Percentiles rank a stretch among this genome's conserved stretches.
Evolutionary conservation across 2,113 vertebrate species (phyloP).

Genomic region (Oryctolagus cuniculus): mOryCun1.1 NC_091439.1:71450501-71451000

Average conservation of each 20-base stretch:
- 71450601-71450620: neutral
- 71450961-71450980: neutral
- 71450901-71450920: neutral
- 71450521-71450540: too few species aligned
- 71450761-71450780: neutral
- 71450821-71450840: neutral
- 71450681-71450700: neutral
- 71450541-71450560: neutral
- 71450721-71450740: neutral
- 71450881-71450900: neutral
- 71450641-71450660: neutral
- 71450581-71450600: neutral
- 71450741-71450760: neutral
- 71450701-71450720: neutral
- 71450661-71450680: neutral
- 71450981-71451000: neutral
- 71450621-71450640: neutral
- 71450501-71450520: too few species aligned
- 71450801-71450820: neutral
- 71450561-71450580: neutral
- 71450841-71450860: neutral
- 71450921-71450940: neutral
- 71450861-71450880: neutral
- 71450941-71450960: neutral
- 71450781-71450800: neutral